Evolutionary conservation across 1,140 invertebrate genomes (phyloP), one percentile per base, ranked within the genome.

Genomic region (Drosophila saltans): DNA sequence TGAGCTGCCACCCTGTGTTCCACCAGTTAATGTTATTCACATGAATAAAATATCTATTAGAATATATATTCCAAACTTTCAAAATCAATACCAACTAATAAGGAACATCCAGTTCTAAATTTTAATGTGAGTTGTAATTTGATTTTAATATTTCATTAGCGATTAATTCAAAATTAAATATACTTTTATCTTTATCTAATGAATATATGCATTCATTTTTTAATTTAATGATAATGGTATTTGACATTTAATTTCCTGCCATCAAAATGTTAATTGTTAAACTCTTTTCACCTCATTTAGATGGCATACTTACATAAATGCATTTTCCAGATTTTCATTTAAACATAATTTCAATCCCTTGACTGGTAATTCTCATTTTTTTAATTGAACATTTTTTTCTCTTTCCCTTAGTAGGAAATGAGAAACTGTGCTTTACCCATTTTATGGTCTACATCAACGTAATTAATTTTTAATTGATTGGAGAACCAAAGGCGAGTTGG

Each of bases 381-480:
- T 11, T 36, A 57, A 60, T 41, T 48, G 59, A 41, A 58, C 72
- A 58, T 40, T 24, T 33, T 26, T 26, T 2, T 1, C 21, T 21
- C n/a, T 26, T 33, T 16, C 16, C 16, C 16, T 16, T 16, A 11
- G 45, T 43, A 67, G 74, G 74, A 77, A 77, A 77, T 77, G 56
- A 57, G 74, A 70, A 77, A 41, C 48, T 10, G 11, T 7, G 33
- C 36, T 45, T 41, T 58, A 43, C 43, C 52, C 36, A 59, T 69
- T 57, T 75, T 62, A 61, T 45, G 73, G 56, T 36, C 72, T 41
- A 11, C 10, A 41, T 65, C 26, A 75, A 75, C 61, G 65, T 77
- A 77, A 70, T 77, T 77, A 77, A 77, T 77, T 77, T 70, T 65
- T 65, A 77, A 77, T 77, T 77, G 74, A 77, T 77, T 77, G 74